These are phyloP conservation scores for Lerema accius DNA, from an alignment of 1,140 invertebrate genomes.

Conservation along the genomic window DNA sequence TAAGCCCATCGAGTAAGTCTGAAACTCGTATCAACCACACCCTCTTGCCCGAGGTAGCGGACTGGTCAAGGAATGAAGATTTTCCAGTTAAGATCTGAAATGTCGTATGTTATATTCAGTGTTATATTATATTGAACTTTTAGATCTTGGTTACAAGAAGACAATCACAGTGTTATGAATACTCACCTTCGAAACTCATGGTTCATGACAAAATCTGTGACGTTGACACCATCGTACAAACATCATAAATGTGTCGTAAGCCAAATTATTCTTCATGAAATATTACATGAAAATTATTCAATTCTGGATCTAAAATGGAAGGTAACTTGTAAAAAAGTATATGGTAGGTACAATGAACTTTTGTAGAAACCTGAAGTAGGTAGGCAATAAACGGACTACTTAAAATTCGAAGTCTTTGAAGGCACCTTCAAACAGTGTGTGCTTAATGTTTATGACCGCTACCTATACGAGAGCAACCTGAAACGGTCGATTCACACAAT, in stretches of 20 bases:
- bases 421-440: no score
- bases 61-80: slow-evolving; percentile 45
- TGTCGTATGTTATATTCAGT: slow-evolving; percentile 27
- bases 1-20: slow-evolving; percentile 21
- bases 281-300: background rate
- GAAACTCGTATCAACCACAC: slow-evolving; percentile 7
- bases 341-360: no score
- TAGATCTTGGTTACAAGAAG: slow-evolving; percentile 6
- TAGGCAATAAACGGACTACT: no score
- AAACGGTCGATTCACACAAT: no score
- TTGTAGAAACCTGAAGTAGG: no score
- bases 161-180: background rate
- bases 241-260: background rate
- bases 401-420: no score
- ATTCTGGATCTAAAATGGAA: background rate
- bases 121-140: slow-evolving; percentile 30
- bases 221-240: slow-evolving; percentile 9
- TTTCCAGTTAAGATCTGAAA: slow-evolving; percentile 52
- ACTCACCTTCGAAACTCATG: slow-evolving; percentile 1
- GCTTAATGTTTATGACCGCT: no score
- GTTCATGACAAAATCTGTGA: slow-evolving; percentile 19
- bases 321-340: no score
- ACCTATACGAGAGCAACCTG: no score
- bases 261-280: background rate
- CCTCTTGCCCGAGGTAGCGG: slow-evolving; percentile 1